phyloP scores from a whole-genome alignment of 2,888 invertebrate species.

The Galeopsomyia nigrocyanea region DNA sequence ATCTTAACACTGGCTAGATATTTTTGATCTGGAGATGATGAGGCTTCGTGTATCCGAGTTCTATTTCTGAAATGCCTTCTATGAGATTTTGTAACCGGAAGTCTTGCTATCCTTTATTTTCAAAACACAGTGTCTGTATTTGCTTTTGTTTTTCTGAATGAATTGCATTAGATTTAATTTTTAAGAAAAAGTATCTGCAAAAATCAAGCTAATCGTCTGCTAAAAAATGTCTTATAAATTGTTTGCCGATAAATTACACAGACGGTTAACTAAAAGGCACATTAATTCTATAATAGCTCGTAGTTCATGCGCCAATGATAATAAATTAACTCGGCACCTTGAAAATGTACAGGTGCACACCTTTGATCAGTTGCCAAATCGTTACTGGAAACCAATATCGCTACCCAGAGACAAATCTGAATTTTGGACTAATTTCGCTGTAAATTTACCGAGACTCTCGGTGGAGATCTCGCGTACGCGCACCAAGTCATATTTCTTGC shows the following conservation, averaged over 20 bases:
- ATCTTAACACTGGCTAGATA: conserved; percentile 12
- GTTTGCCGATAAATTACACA: too few species aligned
- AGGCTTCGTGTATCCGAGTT: conserved; percentile 26
- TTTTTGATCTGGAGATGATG: conserved; percentile 24
- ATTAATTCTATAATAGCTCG: not conserved
- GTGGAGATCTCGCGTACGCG: too few species aligned
- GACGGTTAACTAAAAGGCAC: not conserved
- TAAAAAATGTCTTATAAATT: too few species aligned
- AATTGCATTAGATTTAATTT: too few species aligned
- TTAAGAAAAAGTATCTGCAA: too few species aligned
- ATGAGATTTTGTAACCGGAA: conserved; percentile 30
- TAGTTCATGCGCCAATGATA: conserved; percentile 14
- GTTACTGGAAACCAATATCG: conserved; percentile 20
- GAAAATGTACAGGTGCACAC: conserved; percentile 27
- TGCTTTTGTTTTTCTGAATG: too few species aligned
- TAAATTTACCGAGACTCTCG: conserved; percentile 26
- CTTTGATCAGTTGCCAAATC: conserved; percentile 25
- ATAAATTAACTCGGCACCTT: conserved; percentile 36
- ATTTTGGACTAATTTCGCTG: conserved; percentile 31
- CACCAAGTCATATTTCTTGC: conserved; percentile 16
- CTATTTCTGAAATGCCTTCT: conserved; percentile 31
- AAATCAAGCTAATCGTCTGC: too few species aligned
- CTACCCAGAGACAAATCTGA: conserved; percentile 5
- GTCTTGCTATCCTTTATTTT: conserved; percentile 41
- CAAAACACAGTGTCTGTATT: not conserved